Conservation (phyloP, 2,797 vertebrate species). For the Hypotaenidia okinawae region DNA sequence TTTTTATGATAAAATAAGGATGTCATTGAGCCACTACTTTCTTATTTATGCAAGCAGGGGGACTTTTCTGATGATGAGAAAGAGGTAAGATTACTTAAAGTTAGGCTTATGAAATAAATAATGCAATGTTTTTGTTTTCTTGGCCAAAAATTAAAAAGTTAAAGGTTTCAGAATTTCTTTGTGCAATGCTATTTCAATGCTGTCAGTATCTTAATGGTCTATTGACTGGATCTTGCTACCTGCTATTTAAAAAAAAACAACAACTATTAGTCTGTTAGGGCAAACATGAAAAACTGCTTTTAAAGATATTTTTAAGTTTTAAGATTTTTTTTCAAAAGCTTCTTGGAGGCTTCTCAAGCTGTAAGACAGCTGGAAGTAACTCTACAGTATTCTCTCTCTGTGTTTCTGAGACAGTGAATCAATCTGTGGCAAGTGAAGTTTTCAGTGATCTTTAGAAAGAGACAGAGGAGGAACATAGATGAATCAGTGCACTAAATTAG, state of each 20-base stretch:
- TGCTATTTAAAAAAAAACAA: slow-evolving; percentile 61
- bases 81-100: slow-evolving; percentile 1
- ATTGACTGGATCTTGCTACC: slow-evolving; percentile 55
- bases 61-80: slow-evolving; percentile 18
- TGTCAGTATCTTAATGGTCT: slow-evolving; percentile 58
- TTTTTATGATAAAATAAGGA: not conserved
- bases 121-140: slow-evolving; percentile 31
- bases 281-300: slow-evolving; percentile 68
- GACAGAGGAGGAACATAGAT: not conserved
- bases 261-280: slow-evolving; percentile 52
- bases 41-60: not conserved
- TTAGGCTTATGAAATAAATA: slow-evolving; percentile 47
- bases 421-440: not conserved
- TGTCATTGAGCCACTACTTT: not conserved
- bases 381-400: slow-evolving; percentile 17
- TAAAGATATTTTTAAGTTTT: slow-evolving; percentile 42
- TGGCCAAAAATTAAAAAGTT: slow-evolving; percentile 53
- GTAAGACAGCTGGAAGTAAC: slow-evolving; percentile 36
- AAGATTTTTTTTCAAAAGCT: slow-evolving; percentile 59
- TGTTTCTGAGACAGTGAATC: slow-evolving; percentile 51
- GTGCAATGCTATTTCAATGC: slow-evolving; percentile 27
- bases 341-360: slow-evolving; percentile 50
- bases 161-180: slow-evolving; percentile 58
- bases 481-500: slow-evolving; percentile 31
- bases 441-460: not conserved